Conservation (phyloP, 1,140 invertebrate species). For the Aphelinus atriplicis region DNA sequence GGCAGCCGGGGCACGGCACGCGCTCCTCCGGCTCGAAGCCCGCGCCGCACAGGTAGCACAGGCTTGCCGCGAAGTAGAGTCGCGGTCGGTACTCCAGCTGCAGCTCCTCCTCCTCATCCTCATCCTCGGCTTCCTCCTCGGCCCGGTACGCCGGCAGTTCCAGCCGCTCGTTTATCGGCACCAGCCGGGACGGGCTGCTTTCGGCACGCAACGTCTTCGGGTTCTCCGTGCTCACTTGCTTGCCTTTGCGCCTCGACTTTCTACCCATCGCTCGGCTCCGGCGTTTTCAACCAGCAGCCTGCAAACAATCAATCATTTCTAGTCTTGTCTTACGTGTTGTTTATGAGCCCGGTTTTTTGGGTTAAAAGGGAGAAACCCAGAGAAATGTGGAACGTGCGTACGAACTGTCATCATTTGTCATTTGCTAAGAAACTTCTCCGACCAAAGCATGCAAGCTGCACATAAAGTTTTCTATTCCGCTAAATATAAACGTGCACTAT, state of each 20-base stretch:
- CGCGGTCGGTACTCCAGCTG: conserved; percentile 57
- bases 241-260: conserved; percentile 19
- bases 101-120: conserved; percentile 49
- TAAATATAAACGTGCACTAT: too few relatives aligned
- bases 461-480: too few relatives aligned
- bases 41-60: conserved; percentile 62
- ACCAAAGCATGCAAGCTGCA: too few relatives aligned
- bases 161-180: conserved; percentile 25
- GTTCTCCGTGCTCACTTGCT: background rate
- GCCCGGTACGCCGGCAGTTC: background rate
- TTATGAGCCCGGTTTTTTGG: too few relatives aligned
- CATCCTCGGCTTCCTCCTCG: conserved; percentile 7
- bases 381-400: too few relatives aligned
- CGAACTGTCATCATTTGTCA: too few relatives aligned
- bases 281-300: background rate
- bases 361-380: too few relatives aligned
- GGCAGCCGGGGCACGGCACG: conserved; percentile 62
- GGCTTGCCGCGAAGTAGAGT: conserved; percentile 52
- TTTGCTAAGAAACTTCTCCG: too few relatives aligned
- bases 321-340: background rate
- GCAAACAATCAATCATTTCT: background rate
- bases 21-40: conserved; percentile 24
- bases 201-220: background rate
- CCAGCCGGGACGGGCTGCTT: background rate
- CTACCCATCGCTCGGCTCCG: conserved; percentile 9